A percentile compares a stretch with the other conserved stretches of the same genome.
phyloP scores from a whole-genome alignment of 2,113 vertebrate genomes.

The Isurus oxyrinchus region DNA sequence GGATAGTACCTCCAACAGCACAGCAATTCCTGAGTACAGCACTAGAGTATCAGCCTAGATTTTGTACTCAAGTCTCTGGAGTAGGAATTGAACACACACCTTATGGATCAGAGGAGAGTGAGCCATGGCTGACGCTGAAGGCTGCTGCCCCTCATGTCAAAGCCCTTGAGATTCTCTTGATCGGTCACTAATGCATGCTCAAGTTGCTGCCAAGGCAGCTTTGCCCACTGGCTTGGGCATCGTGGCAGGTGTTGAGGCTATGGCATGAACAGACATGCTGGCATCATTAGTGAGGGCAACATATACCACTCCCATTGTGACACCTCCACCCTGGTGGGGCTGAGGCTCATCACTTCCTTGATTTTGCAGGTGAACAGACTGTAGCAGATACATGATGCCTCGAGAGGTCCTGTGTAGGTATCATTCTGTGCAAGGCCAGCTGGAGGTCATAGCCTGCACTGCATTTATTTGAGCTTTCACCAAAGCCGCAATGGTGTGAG shows the following conservation, averaged over 20 bases:
- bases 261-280: neutral
- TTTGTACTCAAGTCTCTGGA: neutral
- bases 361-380: neutral
- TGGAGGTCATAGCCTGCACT: neutral
- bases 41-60: neutral
- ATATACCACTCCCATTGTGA: neutral
- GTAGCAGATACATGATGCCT: neutral
- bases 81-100: neutral
- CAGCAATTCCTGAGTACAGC: neutral
- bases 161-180: too few relatives aligned
- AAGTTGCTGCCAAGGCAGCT: neutral
- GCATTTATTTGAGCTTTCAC: neutral
- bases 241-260: neutral
- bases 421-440: neutral
- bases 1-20: neutral
- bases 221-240: neutral
- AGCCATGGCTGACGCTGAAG: neutral
- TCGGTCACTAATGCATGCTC: neutral
- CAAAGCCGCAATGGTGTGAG: neutral
- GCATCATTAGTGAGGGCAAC: neutral
- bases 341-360: neutral
- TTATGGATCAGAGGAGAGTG: neutral
- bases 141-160: neutral
- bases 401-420: neutral
- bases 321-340: neutral